Percentiles rank a stretch among this genome's conserved stretches.
These are phyloP conservation scores for Myopa testacea DNA, from an alignment of 2,888 invertebrate genomes.

Conservation along the genomic window DNA sequence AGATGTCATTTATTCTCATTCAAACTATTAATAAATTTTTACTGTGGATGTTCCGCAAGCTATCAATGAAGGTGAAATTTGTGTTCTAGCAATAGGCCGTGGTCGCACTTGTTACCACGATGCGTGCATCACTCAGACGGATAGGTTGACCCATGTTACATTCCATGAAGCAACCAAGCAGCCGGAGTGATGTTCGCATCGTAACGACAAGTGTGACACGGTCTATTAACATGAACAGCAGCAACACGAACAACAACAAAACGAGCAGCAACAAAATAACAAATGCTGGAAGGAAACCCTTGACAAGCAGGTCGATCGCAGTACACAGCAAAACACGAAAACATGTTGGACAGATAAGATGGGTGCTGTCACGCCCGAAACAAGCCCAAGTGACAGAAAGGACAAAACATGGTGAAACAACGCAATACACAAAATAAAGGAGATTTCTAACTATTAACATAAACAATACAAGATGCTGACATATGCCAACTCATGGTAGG, in stretches of 20 bases:
- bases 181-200: neutral
- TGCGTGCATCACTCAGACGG: too few species aligned
- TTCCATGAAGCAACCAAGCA: too few species aligned
- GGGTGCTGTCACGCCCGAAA: constrained; percentile 3
- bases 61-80: neutral
- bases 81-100: too few species aligned
- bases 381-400: neutral
- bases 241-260: neutral
- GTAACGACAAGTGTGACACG: neutral
- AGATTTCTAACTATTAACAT: neutral
- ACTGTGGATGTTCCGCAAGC: neutral
- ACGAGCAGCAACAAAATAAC: too few species aligned
- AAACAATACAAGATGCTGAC: neutral
- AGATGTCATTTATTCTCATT: too few species aligned
- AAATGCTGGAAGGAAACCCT: neutral
- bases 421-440: too few species aligned
- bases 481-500: neutral
- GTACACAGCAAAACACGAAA: neutral
- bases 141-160: too few species aligned
- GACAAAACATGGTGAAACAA: too few species aligned
- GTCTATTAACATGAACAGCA: too few species aligned
- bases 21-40: constrained; percentile 1
- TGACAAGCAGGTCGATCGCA: neutral
- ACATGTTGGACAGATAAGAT: neutral
- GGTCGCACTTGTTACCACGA: too few species aligned